phyloP scores from a whole-genome alignment of 2,113 vertebrate species.

The Neodon shergylaensis region DNA sequence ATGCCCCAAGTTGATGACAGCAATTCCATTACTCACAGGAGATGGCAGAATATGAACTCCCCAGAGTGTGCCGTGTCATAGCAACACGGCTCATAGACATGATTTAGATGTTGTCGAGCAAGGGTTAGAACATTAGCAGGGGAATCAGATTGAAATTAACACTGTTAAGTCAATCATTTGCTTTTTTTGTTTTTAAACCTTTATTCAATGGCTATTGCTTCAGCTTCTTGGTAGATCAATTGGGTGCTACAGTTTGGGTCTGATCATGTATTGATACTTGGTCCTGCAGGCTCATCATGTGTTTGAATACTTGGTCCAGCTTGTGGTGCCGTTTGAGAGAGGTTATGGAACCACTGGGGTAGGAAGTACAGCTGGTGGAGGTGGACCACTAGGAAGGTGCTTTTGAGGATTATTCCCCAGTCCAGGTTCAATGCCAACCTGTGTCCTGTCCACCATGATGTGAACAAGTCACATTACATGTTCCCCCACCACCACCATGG shows the following conservation, averaged over 20 bases:
- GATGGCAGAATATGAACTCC: constrained; percentile 55
- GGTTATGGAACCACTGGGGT: not conserved
- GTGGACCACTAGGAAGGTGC: not conserved
- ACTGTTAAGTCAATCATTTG: constrained; percentile 8
- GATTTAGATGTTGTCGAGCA: constrained; percentile 53
- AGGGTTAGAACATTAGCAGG: constrained; percentile 1
- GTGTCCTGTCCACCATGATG: not conserved
- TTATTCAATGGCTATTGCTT: not conserved
- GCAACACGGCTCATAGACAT: constrained; percentile 29
- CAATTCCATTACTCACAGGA: constrained; percentile 57
- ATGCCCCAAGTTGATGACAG: not conserved
- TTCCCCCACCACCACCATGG: not conserved
- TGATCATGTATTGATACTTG: not conserved
- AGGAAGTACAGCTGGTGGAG: not conserved
- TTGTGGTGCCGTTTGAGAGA: not conserved
- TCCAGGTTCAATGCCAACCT: not conserved
- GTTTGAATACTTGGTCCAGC: not conserved
- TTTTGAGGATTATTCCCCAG: not conserved
- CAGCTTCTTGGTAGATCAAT: not conserved
- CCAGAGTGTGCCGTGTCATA: constrained; percentile 65
- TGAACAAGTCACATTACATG: not conserved
- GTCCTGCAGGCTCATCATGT: not conserved
- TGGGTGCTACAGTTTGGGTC: not conserved
- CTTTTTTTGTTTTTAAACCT: not conserved
- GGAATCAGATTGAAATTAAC: not conserved